Base-by-base conservation (phyloP, 2,888 invertebrate genomes). In the Drosophila borborema region DNA sequence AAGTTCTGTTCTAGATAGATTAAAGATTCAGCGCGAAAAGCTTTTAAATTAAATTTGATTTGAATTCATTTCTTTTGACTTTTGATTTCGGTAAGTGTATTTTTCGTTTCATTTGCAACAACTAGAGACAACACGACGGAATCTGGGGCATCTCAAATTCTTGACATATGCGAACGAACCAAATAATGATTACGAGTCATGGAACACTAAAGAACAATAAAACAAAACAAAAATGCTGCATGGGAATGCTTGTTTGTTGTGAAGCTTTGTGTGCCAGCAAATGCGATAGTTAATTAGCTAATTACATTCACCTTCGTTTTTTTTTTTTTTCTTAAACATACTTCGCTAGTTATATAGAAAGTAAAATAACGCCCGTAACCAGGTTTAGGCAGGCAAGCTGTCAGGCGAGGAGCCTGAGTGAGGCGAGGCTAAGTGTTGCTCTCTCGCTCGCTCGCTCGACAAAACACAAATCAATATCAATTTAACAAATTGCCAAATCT, bases 191-290 rank as follows among this genome's bases (percentile, higher is more conserved):
- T 36, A 55, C 28, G 41, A 64, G 38, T 9, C 12, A 40, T 51
- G 38, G 48, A 28, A 53, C 18, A 46, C 41, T 34, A 61, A 28
- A 28, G 28, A 28, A 28, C 28, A 4, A 6, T 6, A 28, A 6
- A 28, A 28, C 43, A 28, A 31, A 58, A 31, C 66, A 31, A 61
- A 34, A 68, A 31, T 58, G 68, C 62, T 87, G 83, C 83, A 84
- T 84, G 83, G 72, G 88, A 81, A 84, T 89, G 83, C 73, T 87
- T 86, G 72, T 72, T 56, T 88, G 79, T 84, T 84, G 82, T 89
- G 60, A 89, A 86, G 85, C 87, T 84, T 89, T 67, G 62, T 75
- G 70, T 23, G 64, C 18, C 28, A 55, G 40, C 54, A 61, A 18
- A 43, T 51, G 80, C 58, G 62, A 46, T 41, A 65, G 55, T 49